Evolutionary conservation across 2,888 invertebrate species (phyloP).

Genomic region (Pammene aurita): DNA sequence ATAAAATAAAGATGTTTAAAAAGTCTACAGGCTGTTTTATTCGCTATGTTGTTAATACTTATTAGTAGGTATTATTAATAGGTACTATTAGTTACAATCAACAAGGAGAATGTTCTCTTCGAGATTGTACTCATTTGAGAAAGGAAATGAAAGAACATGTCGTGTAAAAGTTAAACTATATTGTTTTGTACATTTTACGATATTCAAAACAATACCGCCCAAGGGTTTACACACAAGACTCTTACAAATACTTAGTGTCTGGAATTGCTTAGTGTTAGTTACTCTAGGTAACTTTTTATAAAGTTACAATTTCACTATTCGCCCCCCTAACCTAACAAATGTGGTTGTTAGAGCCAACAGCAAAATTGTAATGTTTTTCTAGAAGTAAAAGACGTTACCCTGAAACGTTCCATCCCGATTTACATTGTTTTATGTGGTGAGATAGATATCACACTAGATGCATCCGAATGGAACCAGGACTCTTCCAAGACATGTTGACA

Average conservation of each 20-base stretch:
- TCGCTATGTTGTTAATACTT: conserved; percentile 31
- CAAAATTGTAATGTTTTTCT: too few species aligned
- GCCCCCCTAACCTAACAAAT: too few species aligned
- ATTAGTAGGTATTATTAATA: conserved; percentile 10
- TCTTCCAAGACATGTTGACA: conserved; percentile 13
- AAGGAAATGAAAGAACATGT: conserved; percentile 59
- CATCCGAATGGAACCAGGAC: not conserved
- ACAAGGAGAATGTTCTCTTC: too few species aligned
- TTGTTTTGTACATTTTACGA: conserved; percentile 72
- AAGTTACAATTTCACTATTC: too few species aligned
- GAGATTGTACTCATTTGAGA: not conserved
- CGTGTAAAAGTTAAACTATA: conserved; percentile 79
- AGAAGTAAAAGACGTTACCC: too few species aligned
- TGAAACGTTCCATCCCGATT: not conserved
- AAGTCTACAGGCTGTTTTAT: conserved; percentile 46
- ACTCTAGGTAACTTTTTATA: conserved; percentile 38
- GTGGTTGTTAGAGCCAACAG: too few species aligned
- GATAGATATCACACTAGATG: not conserved
- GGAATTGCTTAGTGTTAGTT: conserved; percentile 54
- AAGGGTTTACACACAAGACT: conserved; percentile 59
- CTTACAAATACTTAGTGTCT: conserved; percentile 63
- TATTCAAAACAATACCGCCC: conserved; percentile 77
- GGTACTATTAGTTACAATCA: too few species aligned
- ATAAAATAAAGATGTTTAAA: conserved; percentile 83
- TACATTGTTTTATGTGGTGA: not conserved